phyloP scores from a whole-genome alignment of 2,113 vertebrate genomes.

The Centrocercus urophasianus region DNA sequence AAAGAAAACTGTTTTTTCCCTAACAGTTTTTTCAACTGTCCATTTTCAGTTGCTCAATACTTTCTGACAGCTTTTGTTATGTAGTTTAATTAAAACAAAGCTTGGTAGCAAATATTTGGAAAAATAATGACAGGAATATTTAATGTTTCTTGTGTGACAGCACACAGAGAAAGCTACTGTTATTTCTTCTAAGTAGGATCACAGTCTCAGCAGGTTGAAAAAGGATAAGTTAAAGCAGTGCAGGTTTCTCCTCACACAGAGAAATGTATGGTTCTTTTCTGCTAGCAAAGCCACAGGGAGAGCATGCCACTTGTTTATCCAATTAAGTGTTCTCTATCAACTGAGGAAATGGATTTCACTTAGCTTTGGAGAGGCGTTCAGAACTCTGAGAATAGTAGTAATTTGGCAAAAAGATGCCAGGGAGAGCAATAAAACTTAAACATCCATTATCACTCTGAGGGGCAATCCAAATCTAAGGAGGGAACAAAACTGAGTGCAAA shows the following conservation, averaged over 20 bases:
- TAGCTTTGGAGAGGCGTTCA: slow-evolving; percentile 5
- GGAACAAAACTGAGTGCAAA: not conserved
- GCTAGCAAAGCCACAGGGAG: not conserved
- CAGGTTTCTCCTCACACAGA: not conserved
- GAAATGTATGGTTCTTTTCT: not conserved
- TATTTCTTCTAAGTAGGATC: not conserved
- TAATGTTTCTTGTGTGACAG: not conserved
- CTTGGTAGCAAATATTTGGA: not conserved
- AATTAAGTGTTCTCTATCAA: not conserved
- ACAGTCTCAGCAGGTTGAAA: not conserved
- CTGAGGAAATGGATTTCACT: not conserved
- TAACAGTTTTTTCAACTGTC: not conserved
- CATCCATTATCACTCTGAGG: not conserved
- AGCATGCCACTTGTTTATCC: not conserved
- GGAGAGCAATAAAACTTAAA: not conserved
- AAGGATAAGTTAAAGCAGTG: not conserved
- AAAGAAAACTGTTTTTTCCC: not conserved
- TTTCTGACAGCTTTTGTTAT: not conserved
- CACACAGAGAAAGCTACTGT: not conserved
- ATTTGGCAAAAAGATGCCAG: not conserved
- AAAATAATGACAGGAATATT: not conserved
- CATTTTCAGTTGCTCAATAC: not conserved
- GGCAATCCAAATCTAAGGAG: not conserved
- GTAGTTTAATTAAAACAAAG: not conserved
- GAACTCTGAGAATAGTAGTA: not conserved